Evolutionary conservation across 92 coral and sea anemone genomes (phyloP), one percentile per base, ranked within the genome.

Genomic region (Pocillopora grandis): DNA sequence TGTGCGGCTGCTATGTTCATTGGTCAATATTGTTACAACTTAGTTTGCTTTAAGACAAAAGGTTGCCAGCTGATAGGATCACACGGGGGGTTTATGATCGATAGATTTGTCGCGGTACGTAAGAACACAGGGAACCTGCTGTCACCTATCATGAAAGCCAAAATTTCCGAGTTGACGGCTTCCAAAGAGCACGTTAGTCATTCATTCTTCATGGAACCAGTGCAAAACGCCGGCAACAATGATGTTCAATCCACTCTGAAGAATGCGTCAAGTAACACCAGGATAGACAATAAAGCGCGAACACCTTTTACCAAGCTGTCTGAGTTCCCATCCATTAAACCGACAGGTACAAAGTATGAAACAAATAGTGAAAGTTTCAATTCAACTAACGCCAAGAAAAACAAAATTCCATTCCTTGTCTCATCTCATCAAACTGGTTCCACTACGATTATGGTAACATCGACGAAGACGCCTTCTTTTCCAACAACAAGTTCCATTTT

Each of bases 1-100:
- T 96, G 99, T 63, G 89, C 89, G 16, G 91, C 98, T 5, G 95
- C 95, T 10, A 88, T 96, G 58, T 59, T 92, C 19, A 85, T 94
- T 20, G 92, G 85, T 52, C 63, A 79, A 18, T 93, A 76, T 64
- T 96, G 99, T 66, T 94, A 90, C 82, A 93, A 94, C 80, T 88
- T 96, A 15, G 79, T 87, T 12, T 96, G 99, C 71, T 94, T 92
- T 75, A 90, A 84, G n/a, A 79, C 86, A 23, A 86, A 83, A 17
- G 86, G 89, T 23, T 96, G 99, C 63, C 92, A 86, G 35, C 85
- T 92, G 5, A 82, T 78, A 17, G 78, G 83, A 17, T 82, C 98
- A 1, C 83, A 87, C 16, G 80, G 52, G 52, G 83, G 83, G 9
- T 89, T 92, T 36, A 94, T 94, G 95, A 89, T 91, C 13, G 81